A percentile compares a stretch with the other conserved stretches of the same genome.
Evolutionary conservation across 2,797 vertebrate species (phyloP).

Genomic region (Pangasius mekongensis): DNA sequence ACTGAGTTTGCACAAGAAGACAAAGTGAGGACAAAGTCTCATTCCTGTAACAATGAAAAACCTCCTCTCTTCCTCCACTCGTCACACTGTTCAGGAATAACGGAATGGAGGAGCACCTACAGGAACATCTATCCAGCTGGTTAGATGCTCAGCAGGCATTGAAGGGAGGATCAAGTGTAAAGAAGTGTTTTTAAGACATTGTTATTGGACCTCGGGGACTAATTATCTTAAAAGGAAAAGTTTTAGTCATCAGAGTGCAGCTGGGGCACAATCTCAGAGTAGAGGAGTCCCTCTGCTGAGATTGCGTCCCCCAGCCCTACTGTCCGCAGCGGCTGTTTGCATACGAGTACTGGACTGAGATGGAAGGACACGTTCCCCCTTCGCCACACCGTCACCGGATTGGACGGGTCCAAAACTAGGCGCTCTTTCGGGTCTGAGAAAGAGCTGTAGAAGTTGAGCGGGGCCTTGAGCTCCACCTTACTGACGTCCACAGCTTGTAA

Average conservation of each 20-base stretch:
- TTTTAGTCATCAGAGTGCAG: constrained; percentile 31
- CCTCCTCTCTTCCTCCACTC: constrained; percentile 10
- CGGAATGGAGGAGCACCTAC: background rate
- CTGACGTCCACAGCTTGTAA: constrained; percentile 76
- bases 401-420: constrained; percentile 76
- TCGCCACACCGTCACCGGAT: constrained; percentile 85
- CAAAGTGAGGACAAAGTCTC: constrained; percentile 2
- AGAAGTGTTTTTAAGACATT: constrained; percentile 14
- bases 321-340: constrained; percentile 88
- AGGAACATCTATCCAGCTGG: constrained; percentile 14
- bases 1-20: constrained; percentile 15
- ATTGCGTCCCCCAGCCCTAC: constrained; percentile 96
- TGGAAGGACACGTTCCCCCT: constrained; percentile 86
- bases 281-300: constrained; percentile 92
- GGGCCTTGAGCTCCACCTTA: constrained; percentile 85
- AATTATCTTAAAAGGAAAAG: background rate
- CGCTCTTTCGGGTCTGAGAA: constrained; percentile 69
- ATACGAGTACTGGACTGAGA: constrained; percentile 90
- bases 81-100: constrained; percentile 13
- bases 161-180: constrained; percentile 13
- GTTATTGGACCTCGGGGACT: background rate
- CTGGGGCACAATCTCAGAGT: constrained; percentile 78
- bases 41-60: background rate
- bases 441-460: constrained; percentile 84
- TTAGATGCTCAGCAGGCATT: constrained; percentile 19